Conservation (phyloP, 2,888 invertebrate genomes). For the Synanthedon formicaeformis region DNA sequence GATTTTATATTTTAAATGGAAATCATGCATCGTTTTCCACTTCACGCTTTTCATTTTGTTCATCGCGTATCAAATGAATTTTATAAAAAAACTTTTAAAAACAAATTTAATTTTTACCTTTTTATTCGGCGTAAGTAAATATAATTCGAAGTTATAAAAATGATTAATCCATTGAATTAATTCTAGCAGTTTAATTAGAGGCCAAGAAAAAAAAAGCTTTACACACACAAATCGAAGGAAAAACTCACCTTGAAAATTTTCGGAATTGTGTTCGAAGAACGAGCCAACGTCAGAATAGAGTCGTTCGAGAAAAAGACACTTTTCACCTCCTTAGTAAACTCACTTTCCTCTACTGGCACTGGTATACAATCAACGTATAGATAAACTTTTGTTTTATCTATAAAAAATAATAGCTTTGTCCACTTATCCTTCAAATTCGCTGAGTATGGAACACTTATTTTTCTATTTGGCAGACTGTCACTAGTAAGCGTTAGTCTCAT, state of each 20-base stretch:
- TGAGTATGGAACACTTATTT: background rate
- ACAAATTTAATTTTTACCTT: no score
- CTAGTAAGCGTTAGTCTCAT: constrained; percentile 14
- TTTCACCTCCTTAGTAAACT: constrained; percentile 1
- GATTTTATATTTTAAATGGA: no score
- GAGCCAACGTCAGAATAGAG: constrained; percentile 6
- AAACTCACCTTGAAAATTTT: constrained; percentile 10
- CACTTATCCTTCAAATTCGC: constrained; percentile 7
- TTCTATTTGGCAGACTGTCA: constrained; percentile 1
- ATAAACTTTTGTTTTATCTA: constrained; percentile 11
- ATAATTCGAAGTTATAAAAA: no score
- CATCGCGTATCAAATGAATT: no score
- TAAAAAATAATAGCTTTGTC: constrained; percentile 17
- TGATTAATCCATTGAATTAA: no score
- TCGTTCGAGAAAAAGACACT: constrained; percentile 7
- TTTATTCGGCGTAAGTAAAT: no score
- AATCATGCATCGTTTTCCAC: no score
- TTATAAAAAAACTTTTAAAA: no score
- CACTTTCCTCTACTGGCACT: constrained; percentile 3
- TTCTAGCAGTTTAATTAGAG: no score
- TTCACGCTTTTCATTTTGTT: no score
- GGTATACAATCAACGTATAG: constrained; percentile 13
- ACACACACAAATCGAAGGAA: no score
- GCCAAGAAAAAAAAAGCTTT: no score
- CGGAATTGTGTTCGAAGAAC: constrained; percentile 2